A percentile compares a stretch with the other conserved stretches of the same genome.
These are phyloP conservation scores for Drusus annulatus DNA, from an alignment of 1,140 invertebrate species.

Conservation along the genomic window DNA sequence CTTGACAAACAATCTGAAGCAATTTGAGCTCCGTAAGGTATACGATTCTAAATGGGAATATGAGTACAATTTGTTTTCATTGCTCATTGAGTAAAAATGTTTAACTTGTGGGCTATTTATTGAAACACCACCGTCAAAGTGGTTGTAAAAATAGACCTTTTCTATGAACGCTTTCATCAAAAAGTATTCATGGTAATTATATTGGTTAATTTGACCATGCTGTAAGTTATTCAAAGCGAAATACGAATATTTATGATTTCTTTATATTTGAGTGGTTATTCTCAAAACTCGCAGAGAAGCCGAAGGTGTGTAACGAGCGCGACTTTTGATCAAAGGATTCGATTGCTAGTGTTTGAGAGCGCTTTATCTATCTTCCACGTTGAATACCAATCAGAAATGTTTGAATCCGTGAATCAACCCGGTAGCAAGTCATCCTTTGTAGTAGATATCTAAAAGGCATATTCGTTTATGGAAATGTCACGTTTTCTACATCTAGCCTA, in stretches of 20 bases:
- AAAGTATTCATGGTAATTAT: neutral
- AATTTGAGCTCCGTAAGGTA: too few species aligned
- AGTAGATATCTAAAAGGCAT: neutral
- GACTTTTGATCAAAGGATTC: conserved; percentile 16
- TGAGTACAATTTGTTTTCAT: too few species aligned
- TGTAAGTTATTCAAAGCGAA: neutral
- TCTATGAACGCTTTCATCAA: neutral
- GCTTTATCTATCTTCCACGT: conserved; percentile 3
- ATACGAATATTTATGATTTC: neutral
- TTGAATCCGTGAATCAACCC: neutral
- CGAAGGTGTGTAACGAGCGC: neutral
- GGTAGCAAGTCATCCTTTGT: neutral
- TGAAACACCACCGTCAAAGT: too few species aligned
- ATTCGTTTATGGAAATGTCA: conserved; percentile 7
- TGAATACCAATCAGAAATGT: conserved; percentile 8
- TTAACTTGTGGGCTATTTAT: too few species aligned
- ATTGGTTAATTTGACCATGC: too few species aligned
- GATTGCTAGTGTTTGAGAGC: conserved; percentile 15
- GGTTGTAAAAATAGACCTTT: neutral
- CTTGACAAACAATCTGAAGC: too few species aligned
- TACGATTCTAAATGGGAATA: too few species aligned
- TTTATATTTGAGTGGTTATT: neutral
- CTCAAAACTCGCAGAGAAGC: neutral
- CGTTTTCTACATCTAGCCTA: neutral
- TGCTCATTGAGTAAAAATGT: too few species aligned